phyloP scores from a whole-genome alignment of 53 echinoderm and acorn worm genomes.

The Zoroaster sp. region DNA sequence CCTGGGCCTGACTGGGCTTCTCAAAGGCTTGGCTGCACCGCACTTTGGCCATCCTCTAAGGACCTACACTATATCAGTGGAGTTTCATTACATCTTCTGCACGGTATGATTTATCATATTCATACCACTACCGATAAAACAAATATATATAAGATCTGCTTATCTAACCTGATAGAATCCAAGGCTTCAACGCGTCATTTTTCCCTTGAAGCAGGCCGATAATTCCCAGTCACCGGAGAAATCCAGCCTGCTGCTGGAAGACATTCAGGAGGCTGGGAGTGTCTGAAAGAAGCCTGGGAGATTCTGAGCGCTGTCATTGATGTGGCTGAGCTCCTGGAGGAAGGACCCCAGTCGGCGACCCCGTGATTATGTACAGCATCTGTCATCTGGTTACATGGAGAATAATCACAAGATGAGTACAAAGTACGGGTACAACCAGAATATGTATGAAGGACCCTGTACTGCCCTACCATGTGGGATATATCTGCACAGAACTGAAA shows the following conservation, averaged over 20 bases:
- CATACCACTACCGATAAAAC: too few species aligned
- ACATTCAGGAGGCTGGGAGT: not conserved
- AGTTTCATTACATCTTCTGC: too few species aligned
- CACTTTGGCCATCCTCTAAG: too few species aligned
- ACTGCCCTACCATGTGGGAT: too few species aligned
- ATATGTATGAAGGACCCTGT: too few species aligned
- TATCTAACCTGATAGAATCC: not conserved
- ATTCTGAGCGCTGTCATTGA: not conserved
- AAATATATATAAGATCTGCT: not conserved
- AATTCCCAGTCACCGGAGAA: not conserved
- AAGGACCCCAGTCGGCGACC: not conserved
- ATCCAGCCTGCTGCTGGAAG: not conserved
- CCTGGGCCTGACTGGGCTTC: too few species aligned
- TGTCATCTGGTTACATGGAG: not conserved
- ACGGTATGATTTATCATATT: too few species aligned
- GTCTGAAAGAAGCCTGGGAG: conserved; percentile 48
- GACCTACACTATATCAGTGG: too few species aligned
- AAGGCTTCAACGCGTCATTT: not conserved
- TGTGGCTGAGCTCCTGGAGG: conserved; percentile 1
- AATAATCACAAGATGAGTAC: too few species aligned
- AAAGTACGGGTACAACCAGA: too few species aligned
- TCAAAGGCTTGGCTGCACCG: too few species aligned
- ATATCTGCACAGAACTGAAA: too few species aligned
- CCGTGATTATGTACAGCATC: not conserved
- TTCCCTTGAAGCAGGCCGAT: not conserved